Conservation (phyloP, 2,888 invertebrate species). For the Scaptomyza reducta region DNA sequence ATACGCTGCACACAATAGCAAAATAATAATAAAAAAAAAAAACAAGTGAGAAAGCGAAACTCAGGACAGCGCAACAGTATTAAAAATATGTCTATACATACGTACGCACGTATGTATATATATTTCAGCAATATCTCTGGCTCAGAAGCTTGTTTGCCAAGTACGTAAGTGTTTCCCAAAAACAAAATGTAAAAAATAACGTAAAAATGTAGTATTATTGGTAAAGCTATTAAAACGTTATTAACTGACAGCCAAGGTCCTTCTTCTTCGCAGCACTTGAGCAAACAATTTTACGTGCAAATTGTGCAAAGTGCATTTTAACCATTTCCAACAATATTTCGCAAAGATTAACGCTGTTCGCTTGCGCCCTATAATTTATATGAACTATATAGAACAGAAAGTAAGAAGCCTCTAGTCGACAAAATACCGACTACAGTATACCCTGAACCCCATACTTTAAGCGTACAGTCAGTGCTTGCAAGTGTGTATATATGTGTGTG, state of each 20-base stretch:
- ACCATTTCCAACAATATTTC: neutral
- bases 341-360: neutral
- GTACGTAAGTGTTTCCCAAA: neutral
- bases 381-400: neutral
- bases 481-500: too few relatives aligned
- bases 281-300: neutral
- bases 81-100: conserved; percentile 16
- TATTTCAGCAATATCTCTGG: too few relatives aligned
- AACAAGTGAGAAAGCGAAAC: neutral
- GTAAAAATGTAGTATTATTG: neutral
- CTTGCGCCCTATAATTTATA: neutral
- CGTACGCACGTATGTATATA: too few relatives aligned
- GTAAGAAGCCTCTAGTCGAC: too few relatives aligned
- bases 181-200: neutral
- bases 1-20: conserved; percentile 37
- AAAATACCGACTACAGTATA: too few relatives aligned
- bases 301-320: neutral
- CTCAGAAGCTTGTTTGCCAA: neutral
- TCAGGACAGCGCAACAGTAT: conserved; percentile 5
- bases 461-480: too few relatives aligned
- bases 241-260: neutral
- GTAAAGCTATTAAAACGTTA: neutral
- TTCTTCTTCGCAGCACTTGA: neutral
- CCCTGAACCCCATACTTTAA: too few relatives aligned
- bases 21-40: neutral